Percentiles rank a stretch among this genome's conserved stretches.
Evolutionary conservation across 2,888 invertebrate species (phyloP).

Genomic region (Lydus trimaculatus): DNA sequence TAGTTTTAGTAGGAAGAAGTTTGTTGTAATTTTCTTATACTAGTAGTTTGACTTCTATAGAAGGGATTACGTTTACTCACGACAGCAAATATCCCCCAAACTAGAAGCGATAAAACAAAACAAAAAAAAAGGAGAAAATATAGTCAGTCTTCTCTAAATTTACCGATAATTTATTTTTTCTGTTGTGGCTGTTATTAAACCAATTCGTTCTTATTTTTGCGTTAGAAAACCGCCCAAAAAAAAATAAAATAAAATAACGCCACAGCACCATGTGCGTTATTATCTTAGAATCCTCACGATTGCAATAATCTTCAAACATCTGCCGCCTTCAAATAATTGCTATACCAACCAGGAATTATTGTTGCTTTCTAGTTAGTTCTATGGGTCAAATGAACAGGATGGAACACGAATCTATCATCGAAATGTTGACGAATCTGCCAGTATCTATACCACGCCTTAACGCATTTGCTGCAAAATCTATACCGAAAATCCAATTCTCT

Average conservation of each 20-base stretch:
- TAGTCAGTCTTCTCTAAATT: not conserved
- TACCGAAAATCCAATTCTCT: not conserved
- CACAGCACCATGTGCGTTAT: slow-evolving; percentile 6
- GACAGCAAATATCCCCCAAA: not conserved
- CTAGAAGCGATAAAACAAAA: not conserved
- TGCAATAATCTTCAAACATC: slow-evolving; percentile 49
- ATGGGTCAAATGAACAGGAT: slow-evolving; percentile 27
- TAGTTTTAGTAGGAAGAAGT: not conserved
- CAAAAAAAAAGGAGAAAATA: not conserved
- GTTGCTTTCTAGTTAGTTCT: slow-evolving; percentile 45
- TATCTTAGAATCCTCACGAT: slow-evolving; percentile 32
- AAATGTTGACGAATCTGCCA: slow-evolving; percentile 38
- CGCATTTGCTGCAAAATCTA: too few relatives aligned
- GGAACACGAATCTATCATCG: slow-evolving; percentile 43
- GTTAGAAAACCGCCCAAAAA: not conserved
- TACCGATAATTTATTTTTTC: not conserved
- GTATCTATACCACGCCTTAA: slow-evolving; percentile 21
- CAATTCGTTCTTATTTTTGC: not conserved
- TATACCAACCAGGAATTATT: slow-evolving; percentile 44
- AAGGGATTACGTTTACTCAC: not conserved
- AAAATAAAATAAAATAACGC: not conserved
- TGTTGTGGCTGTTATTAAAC: not conserved
- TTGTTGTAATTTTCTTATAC: not conserved
- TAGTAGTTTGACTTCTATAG: not conserved
- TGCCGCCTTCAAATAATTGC: slow-evolving; percentile 50